Evolutionary conservation across 2,888 invertebrate species (phyloP), one percentile per base, ranked within the genome.

Genomic region (Argynnis bischoffii): DNA sequence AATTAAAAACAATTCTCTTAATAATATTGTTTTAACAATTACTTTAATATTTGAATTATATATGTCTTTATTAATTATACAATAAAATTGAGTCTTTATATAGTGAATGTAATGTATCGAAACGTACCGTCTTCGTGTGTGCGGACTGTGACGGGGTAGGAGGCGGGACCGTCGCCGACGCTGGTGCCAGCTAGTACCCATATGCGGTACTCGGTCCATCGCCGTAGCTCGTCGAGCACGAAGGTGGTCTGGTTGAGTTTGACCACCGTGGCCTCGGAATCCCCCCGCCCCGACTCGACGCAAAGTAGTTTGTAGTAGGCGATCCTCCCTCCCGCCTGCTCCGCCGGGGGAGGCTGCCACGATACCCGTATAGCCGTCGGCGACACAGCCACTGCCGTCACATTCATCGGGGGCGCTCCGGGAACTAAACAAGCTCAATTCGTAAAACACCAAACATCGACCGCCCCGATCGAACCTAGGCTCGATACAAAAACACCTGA

Each of bases 101-200:
- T n/a, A 8, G 11, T 18, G 26, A 15, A 15, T 48, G 55, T 51
- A 31, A 13, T 6, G 47, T 57, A 16, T 67, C 21, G 88, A 88
- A 86, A 97, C 98, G 96, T 98, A 99, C 99, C 99, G 96, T 98
- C 99, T 96, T 99, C 99, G 87, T 97, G 97, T 77, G 99, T 99
- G 94, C 96, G 96, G 81, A 98, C 96, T 82, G 96, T 95, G 94
- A 98, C 96, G 74, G 98, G 98, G 91, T 96, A 96, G 79, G 98
- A 98, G 81, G 96, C 95, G 74, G 97, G 99, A 74, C 99, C 99
- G 92, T 98, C 98, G 84, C 99, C 99, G 78, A 99, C 98, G 82
- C 96, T 96, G 80, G 99, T 99, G 83, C 98, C 98, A 75, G 99
- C 99, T 79, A 98, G 94, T 82, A 99, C 97, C 98, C 98, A 98